Conservation (phyloP, 2,888 invertebrate species). For the Tanaodytes sp. region DNA sequence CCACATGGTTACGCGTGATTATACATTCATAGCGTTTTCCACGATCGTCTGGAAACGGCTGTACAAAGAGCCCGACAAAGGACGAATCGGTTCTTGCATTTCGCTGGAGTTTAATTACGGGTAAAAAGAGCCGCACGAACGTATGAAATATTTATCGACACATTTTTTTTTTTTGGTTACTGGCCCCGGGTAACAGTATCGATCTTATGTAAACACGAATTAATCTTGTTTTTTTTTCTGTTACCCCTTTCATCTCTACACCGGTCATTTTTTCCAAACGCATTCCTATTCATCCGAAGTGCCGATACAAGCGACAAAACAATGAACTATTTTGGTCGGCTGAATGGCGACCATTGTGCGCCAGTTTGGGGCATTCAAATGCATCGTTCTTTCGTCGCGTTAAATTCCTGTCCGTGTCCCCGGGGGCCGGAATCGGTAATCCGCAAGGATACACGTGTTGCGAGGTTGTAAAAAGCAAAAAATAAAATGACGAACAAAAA, state of each 20-base stretch:
- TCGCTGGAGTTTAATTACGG: slow-evolving; percentile 37
- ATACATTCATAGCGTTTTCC: slow-evolving; percentile 45
- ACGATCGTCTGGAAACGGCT: slow-evolving; percentile 32
- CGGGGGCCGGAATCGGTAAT: slow-evolving; percentile 56
- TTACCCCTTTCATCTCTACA: too few relatives aligned
- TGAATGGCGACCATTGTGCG: slow-evolving; percentile 48
- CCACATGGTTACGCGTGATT: slow-evolving; percentile 39
- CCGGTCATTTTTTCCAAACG: too few relatives aligned
- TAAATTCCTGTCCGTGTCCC: slow-evolving; percentile 45
- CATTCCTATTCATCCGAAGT: too few relatives aligned
- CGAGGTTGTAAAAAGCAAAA: slow-evolving; percentile 23
- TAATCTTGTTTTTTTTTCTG: slow-evolving; percentile 14
- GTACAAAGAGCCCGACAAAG: slow-evolving; percentile 34
- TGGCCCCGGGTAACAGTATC: too few relatives aligned
- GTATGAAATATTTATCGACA: slow-evolving; percentile 32
- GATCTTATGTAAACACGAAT: slow-evolving; percentile 42
- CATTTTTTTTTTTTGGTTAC: too few relatives aligned
- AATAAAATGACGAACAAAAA: too few relatives aligned
- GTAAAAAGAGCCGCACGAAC: slow-evolving; percentile 24
- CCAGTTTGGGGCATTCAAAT: slow-evolving; percentile 46
- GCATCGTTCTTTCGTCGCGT: slow-evolving; percentile 45
- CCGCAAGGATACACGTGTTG: slow-evolving; percentile 57
- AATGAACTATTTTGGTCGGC: slow-evolving; percentile 49
- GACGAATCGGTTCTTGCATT: slow-evolving; percentile 34
- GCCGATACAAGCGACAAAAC: too few relatives aligned